Percentiles rank a stretch among this genome's conserved stretches.
phyloP scores from a whole-genome alignment of 2,113 vertebrate genomes.

The Epinephelus cyanopodus region DNA sequence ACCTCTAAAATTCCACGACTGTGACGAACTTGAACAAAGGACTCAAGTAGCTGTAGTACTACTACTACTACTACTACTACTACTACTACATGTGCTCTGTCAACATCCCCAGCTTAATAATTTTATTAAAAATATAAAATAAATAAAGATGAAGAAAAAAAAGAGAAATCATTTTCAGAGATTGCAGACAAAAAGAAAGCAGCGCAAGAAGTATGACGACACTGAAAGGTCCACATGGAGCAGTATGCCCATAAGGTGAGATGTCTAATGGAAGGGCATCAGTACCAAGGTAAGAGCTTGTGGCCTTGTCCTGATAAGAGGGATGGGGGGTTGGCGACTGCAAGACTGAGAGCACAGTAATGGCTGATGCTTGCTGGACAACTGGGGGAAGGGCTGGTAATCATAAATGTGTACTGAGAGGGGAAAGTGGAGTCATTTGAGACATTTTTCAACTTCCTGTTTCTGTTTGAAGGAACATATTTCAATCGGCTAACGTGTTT shows the following conservation, averaged over 20 bases:
- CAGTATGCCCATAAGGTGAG: slow-evolving; percentile 37
- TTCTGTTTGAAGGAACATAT: slow-evolving; percentile 16
- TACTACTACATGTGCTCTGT: neutral
- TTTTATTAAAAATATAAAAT: neutral
- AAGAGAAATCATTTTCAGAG: neutral
- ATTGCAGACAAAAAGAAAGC: slow-evolving; percentile 17
- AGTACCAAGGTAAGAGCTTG: slow-evolving; percentile 64
- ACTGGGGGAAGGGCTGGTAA: neutral
- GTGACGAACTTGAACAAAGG: slow-evolving; percentile 55
- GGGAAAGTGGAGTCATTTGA: slow-evolving; percentile 18
- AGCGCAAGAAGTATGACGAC: slow-evolving; percentile 34
- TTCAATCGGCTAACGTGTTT: slow-evolving; percentile 6
- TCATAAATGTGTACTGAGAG: slow-evolving; percentile 12
- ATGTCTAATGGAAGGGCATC: slow-evolving; percentile 68
- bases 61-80: too few species aligned
- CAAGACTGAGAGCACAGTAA: slow-evolving; percentile 59
- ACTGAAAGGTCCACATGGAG: slow-evolving; percentile 26
- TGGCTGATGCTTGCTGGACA: slow-evolving; percentile 34
- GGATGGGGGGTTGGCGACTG: neutral
- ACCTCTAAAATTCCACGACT: neutral
- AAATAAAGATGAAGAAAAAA: neutral
- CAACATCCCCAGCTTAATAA: slow-evolving; percentile 5
- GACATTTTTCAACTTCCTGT: slow-evolving; percentile 30
- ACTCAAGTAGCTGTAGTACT: neutral
- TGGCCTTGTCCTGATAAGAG: slow-evolving; percentile 46